These are phyloP conservation scores for Rhinoptilus africanus DNA, from an alignment of 2,113 vertebrate species.

Conservation along the genomic window DNA sequence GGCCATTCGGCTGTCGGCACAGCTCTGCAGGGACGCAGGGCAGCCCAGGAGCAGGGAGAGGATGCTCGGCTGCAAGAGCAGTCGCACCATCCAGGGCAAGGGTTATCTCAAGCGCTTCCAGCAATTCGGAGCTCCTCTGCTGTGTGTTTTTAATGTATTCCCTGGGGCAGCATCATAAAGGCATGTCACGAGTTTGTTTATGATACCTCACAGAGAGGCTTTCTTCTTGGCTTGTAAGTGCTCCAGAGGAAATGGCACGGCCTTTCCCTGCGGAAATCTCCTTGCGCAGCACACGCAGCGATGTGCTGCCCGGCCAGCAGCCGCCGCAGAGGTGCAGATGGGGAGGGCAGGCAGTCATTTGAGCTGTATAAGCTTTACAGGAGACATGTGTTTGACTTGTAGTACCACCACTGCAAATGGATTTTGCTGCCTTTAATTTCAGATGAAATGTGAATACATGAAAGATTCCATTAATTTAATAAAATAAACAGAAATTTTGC, in stretches of 20 bases:
- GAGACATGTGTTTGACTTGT: not conserved
- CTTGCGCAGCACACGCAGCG: not conserved
- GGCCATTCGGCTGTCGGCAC: not conserved
- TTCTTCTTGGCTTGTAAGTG: constrained; percentile 5
- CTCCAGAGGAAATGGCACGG: constrained; percentile 7
- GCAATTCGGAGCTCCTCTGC: constrained; percentile 6
- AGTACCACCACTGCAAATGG: not conserved
- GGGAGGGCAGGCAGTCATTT: not conserved
- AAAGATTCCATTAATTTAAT: not conserved
- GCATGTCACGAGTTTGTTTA: constrained; percentile 39
- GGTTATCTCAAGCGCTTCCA: constrained; percentile 32
- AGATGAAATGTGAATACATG: not conserved
- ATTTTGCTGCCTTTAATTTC: not conserved
- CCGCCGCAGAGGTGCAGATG: not conserved
- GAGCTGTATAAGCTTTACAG: not conserved
- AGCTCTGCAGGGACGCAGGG: not conserved
- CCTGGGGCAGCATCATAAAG: constrained; percentile 12
- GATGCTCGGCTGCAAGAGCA: not conserved
- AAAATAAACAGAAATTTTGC: not conserved
- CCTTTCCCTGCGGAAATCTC: constrained; percentile 11
- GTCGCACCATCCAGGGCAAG: not conserved
- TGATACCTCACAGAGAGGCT: not conserved
- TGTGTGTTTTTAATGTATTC: constrained; percentile 18
- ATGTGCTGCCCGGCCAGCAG: accelerated
- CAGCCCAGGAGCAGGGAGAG: not conserved